These are phyloP conservation scores for Sebastolobus altivelis DNA, from an alignment of 2,797 vertebrate species.

Conservation along the genomic window DNA sequence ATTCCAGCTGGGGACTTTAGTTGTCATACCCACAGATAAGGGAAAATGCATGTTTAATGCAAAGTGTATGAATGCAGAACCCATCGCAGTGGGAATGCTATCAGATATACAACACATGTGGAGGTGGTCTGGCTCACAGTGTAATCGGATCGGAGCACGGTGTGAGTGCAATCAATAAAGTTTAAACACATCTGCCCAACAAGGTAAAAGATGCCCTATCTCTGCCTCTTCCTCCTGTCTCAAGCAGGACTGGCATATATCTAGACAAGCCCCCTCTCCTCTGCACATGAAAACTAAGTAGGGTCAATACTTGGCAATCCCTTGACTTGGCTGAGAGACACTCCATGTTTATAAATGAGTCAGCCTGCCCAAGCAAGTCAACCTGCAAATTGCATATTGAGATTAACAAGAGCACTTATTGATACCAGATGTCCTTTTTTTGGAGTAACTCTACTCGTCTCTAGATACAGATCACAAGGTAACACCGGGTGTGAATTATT, in stretches of 20 bases:
- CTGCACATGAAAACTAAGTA: background rate
- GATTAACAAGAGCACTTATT: background rate
- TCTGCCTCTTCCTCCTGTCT: background rate
- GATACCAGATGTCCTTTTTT: background rate
- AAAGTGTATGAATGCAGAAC: background rate
- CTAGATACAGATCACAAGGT: background rate
- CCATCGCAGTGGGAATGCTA: background rate
- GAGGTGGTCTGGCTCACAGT: background rate
- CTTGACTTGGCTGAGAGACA: background rate
- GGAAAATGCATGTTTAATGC: background rate
- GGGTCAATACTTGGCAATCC: background rate
- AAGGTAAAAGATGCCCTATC: background rate
- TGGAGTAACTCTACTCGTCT: background rate
- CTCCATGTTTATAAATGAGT: background rate
- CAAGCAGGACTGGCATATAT: background rate
- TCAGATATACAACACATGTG: background rate
- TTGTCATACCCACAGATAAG: background rate
- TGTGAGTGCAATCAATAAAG: conserved; percentile 11
- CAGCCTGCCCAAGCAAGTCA: background rate
- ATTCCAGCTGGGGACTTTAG: background rate
- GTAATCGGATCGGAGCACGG: background rate
- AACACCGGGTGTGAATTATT: background rate
- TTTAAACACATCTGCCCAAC: background rate
- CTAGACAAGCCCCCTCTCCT: background rate
- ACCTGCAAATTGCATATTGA: background rate